Percentiles rank a stretch among this genome's conserved stretches.
These are phyloP conservation scores for Oreochromis aureus DNA, from an alignment of 2,113 vertebrate species.

Conservation along the genomic window DNA sequence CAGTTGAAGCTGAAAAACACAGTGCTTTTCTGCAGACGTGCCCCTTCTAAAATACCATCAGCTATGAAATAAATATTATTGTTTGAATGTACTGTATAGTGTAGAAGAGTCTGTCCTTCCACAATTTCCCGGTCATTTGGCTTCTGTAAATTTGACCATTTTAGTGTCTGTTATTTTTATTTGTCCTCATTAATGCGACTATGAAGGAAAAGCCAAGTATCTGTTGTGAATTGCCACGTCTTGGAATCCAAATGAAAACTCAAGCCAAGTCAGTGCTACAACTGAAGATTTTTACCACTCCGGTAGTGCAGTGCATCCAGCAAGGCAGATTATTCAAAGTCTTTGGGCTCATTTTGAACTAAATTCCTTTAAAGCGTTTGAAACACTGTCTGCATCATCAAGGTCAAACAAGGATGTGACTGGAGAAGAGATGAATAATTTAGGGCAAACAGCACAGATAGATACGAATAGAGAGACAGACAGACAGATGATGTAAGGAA, in stretches of 20 bases:
- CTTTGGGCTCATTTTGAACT: background rate
- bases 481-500: background rate
- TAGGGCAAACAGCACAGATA: background rate
- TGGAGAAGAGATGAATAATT: background rate
- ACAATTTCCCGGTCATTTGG: background rate
- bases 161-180: background rate
- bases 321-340: constrained; percentile 12
- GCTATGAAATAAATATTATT: background rate
- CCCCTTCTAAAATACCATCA: background rate
- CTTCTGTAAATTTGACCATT: background rate
- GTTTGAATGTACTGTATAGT: background rate
- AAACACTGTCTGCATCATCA: background rate
- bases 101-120: background rate
- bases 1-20: background rate
- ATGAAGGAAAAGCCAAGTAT: background rate
- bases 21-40: background rate
- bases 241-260: constrained; percentile 8
- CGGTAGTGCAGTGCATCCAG: background rate
- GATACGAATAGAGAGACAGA: background rate
- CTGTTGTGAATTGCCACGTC: background rate
- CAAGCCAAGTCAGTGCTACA: background rate
- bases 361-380: background rate
- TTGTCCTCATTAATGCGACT: constrained; percentile 1
- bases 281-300: constrained; percentile 7
- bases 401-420: background rate